Conservation (phyloP, 2,797 vertebrate species). For the Chelon labrosus region DNA sequence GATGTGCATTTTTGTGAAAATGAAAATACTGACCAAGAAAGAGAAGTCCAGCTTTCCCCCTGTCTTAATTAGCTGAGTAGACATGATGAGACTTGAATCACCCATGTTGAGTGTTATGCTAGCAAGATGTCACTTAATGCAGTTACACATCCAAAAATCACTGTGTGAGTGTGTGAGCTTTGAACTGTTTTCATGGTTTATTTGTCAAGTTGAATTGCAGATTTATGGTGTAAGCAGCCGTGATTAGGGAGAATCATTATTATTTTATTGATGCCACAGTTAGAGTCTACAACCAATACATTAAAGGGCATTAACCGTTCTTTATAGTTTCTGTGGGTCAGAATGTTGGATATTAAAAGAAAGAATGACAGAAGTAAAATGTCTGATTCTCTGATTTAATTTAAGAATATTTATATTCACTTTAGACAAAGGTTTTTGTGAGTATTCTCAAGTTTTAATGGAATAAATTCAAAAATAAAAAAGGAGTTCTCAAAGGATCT, state of each 20-base stretch:
- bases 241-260: constrained; percentile 45
- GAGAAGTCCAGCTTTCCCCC: constrained; percentile 33
- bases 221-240: constrained; percentile 18
- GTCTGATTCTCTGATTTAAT: background rate
- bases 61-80: constrained; percentile 65
- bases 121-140: constrained; percentile 48
- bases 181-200: constrained; percentile 17
- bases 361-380: background rate
- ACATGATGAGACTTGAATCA: constrained; percentile 41
- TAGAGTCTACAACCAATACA: constrained; percentile 18
- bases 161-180: constrained; percentile 1
- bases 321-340: constrained; percentile 20
- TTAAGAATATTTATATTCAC: constrained; percentile 4
- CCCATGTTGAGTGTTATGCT: constrained; percentile 35
- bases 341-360: constrained; percentile 17
- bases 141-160: constrained; percentile 30
- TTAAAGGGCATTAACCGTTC: background rate
- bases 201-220: constrained; percentile 3
- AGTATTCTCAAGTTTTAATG: background rate
- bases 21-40: constrained; percentile 39
- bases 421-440: background rate
- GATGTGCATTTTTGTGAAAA: constrained; percentile 35
- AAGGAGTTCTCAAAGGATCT: background rate
- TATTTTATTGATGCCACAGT: constrained; percentile 44
- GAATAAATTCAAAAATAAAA: background rate